Conservation (phyloP, 2,797 vertebrate species). For the Syndactyla subalaris region DNA sequence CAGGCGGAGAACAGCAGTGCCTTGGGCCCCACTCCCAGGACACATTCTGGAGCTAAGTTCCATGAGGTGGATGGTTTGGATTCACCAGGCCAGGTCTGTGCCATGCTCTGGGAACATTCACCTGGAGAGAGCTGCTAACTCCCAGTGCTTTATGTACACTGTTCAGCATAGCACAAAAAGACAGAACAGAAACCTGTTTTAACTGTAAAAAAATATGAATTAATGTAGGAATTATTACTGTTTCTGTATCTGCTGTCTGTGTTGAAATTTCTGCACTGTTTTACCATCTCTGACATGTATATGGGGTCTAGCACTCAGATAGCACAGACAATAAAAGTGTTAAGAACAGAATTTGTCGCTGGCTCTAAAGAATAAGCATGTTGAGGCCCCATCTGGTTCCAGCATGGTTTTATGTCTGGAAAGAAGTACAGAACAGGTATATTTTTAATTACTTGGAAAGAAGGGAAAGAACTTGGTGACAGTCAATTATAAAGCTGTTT, state of each 20-base stretch:
- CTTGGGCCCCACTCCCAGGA: background rate
- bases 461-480: background rate
- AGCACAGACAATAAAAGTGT: fast-evolving
- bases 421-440: background rate
- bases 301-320: background rate
- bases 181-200: background rate
- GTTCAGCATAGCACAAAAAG: background rate
- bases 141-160: background rate
- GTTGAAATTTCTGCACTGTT: background rate
- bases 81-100: background rate
- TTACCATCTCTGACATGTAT: background rate
- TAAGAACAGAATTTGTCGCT: background rate
- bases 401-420: background rate
- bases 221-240: background rate
- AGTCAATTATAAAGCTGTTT: background rate
- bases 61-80: fast-evolving
- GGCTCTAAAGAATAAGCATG: background rate
- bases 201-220: background rate
- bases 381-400: background rate
- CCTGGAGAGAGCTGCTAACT: background rate
- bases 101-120: fast-evolving
- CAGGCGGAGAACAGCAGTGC: background rate
- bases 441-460: background rate
- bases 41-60: background rate
- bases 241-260: background rate